A percentile compares a stretch with the other conserved stretches of the same genome.
These are phyloP conservation scores for Eulemur mongoz DNA, from an alignment of 2,797 vertebrate species.

Conservation along the genomic window DNA sequence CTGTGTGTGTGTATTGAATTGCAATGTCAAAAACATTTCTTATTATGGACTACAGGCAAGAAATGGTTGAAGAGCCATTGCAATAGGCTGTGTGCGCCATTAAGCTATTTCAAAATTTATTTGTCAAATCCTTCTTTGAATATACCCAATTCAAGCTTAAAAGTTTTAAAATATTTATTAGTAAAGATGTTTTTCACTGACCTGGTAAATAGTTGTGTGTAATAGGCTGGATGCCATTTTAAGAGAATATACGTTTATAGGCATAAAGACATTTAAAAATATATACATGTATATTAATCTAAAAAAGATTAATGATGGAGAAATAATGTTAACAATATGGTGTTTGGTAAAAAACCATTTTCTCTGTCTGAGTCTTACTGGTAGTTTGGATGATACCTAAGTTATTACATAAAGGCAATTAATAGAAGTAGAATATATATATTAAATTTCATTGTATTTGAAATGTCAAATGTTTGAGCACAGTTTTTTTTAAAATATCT, in stretches of 20 bases:
- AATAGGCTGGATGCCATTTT: background rate
- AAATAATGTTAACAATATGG: constrained; percentile 42
- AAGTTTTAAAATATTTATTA: constrained; percentile 15
- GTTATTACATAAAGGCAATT: background rate
- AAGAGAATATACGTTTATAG: background rate
- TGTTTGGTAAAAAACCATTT: constrained; percentile 50
- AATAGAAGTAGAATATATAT: background rate
- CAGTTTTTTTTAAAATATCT: background rate
- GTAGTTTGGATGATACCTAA: background rate
- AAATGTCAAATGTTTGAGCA: background rate
- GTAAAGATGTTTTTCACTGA: background rate
- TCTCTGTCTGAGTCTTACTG: constrained; percentile 41
- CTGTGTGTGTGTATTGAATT: background rate
- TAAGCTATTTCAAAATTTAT: background rate
- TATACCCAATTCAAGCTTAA: background rate
- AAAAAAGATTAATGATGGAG: background rate
- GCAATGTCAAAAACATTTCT: background rate
- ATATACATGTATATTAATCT: background rate
- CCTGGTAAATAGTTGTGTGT: background rate
- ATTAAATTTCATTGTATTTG: constrained; percentile 2
- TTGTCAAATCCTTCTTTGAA: background rate
- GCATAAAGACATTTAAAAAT: background rate
- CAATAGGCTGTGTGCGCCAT: background rate
- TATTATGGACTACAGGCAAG: background rate
- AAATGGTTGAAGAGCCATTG: background rate